Percentiles rank a stretch among this genome's conserved stretches.
Evolutionary conservation across 2,888 invertebrate species (phyloP).

Genomic region (Troilus luridus): DNA sequence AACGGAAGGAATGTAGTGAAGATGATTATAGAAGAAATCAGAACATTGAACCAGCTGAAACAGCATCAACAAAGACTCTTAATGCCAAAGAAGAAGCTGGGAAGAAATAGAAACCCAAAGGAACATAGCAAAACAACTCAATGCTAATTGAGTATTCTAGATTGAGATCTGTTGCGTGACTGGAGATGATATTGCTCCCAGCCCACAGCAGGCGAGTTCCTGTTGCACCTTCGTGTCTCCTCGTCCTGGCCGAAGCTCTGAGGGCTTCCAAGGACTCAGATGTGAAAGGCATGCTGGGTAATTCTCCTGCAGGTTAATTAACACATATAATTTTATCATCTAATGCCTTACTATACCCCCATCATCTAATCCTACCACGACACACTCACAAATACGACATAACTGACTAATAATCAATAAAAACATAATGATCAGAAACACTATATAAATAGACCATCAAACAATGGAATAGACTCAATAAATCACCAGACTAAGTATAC

Average conservation of each 20-base stretch:
- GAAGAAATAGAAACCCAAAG: neutral
- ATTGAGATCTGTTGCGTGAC: conserved; percentile 14
- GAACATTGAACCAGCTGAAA: neutral
- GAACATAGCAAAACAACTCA: neutral
- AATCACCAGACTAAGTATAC: neutral
- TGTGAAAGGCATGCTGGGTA: neutral
- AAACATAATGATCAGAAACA: too few species aligned
- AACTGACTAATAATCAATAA: too few species aligned
- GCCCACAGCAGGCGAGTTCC: neutral
- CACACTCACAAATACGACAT: too few species aligned
- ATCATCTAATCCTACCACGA: too few species aligned
- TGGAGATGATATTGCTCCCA: neutral
- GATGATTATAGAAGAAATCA: too few species aligned
- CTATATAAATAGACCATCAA: neutral
- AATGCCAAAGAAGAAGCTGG: neutral
- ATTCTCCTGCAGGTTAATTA: neutral
- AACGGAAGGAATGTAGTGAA: too few species aligned
- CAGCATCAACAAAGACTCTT: neutral
- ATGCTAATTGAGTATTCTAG: conserved; percentile 24
- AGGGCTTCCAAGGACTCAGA: neutral
- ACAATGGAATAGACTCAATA: neutral
- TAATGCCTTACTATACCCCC: too few species aligned
- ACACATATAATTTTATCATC: too few species aligned
- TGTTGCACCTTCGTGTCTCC: neutral
- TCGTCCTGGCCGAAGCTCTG: neutral